Evolutionary conservation across 2,888 invertebrate genomes (phyloP).

Genomic region (Callosobruchus maculatus): DNA sequence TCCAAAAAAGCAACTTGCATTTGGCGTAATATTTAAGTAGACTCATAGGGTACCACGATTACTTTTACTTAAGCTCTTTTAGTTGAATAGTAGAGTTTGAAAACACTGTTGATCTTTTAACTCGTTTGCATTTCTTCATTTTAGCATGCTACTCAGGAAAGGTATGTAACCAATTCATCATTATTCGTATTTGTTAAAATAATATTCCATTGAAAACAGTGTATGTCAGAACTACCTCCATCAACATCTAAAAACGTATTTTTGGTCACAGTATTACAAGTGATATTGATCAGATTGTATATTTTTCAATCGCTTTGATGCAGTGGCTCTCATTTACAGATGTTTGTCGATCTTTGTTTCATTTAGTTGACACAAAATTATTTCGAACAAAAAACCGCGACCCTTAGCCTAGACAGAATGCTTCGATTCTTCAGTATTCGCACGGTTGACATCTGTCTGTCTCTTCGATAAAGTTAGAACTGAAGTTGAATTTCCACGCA

Average conservation of each 20-base stretch:
- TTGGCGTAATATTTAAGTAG: too few species aligned
- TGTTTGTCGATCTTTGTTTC: background rate
- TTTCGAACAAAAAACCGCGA: conserved; percentile 29
- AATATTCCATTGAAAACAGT: background rate
- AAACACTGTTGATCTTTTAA: background rate
- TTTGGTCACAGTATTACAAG: too few species aligned
- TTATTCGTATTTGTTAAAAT: background rate
- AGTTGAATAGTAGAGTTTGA: too few species aligned
- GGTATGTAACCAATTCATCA: background rate
- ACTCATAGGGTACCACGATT: too few species aligned
- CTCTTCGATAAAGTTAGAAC: background rate
- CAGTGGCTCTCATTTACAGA: background rate
- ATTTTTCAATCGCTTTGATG: background rate
- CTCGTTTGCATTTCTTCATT: background rate
- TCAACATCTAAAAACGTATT: too few species aligned
- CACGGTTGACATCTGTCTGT: background rate
- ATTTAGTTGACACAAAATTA: conserved; percentile 9
- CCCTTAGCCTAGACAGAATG: conserved; percentile 41
- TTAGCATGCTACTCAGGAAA: background rate
- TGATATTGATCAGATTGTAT: conserved; percentile 5
- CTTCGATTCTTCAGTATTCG: conserved; percentile 44
- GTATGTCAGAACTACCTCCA: too few species aligned
- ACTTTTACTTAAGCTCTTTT: too few species aligned
- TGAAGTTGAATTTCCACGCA: background rate
- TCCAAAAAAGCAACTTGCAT: too few species aligned